A percentile compares a stretch with the other conserved stretches of the same genome.
Evolutionary conservation across 2,888 invertebrate genomes (phyloP).

Genomic region (Mythimna lalbum): DNA sequence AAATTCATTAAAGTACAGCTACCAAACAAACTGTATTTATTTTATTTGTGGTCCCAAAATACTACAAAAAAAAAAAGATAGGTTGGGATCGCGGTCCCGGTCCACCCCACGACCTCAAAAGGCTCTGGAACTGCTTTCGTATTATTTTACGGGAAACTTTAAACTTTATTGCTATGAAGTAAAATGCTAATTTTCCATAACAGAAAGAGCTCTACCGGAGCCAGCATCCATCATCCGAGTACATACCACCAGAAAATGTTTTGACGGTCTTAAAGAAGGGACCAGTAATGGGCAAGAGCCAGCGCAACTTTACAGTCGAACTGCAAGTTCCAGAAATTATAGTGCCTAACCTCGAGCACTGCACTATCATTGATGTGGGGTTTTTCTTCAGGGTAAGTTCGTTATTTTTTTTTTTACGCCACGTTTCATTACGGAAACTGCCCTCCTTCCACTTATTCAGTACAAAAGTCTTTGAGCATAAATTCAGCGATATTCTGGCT

Average conservation of each 20-base stretch:
- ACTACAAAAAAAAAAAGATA: too few relatives aligned
- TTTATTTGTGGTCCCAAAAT: too few relatives aligned
- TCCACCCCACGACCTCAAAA: too few relatives aligned
- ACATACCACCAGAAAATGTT: slow-evolving; percentile 69
- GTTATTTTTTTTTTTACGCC: background rate
- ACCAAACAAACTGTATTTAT: too few relatives aligned
- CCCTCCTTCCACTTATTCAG: too few relatives aligned
- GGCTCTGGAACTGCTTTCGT: too few relatives aligned
- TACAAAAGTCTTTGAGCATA: too few relatives aligned
- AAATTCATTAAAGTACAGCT: too few relatives aligned
- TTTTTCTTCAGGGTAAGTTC: slow-evolving; percentile 79
- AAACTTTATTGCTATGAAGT: background rate
- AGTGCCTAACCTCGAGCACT: slow-evolving; percentile 74
- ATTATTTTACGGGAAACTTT: too few relatives aligned
- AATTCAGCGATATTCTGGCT: too few relatives aligned
- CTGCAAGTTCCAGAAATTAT: slow-evolving; percentile 75
- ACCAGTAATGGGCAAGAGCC: slow-evolving; percentile 69
- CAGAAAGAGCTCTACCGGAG: slow-evolving; percentile 77
- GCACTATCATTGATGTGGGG: slow-evolving; percentile 77
- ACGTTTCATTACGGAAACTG: too few relatives aligned
- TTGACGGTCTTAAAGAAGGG: slow-evolving; percentile 67
- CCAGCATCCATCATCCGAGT: slow-evolving; percentile 73
- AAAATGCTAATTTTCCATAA: background rate
- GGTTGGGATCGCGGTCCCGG: too few relatives aligned
- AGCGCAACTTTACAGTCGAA: slow-evolving; percentile 65